phyloP scores from a whole-genome alignment of 2,888 invertebrate species.

The Drosophila dives region DNA sequence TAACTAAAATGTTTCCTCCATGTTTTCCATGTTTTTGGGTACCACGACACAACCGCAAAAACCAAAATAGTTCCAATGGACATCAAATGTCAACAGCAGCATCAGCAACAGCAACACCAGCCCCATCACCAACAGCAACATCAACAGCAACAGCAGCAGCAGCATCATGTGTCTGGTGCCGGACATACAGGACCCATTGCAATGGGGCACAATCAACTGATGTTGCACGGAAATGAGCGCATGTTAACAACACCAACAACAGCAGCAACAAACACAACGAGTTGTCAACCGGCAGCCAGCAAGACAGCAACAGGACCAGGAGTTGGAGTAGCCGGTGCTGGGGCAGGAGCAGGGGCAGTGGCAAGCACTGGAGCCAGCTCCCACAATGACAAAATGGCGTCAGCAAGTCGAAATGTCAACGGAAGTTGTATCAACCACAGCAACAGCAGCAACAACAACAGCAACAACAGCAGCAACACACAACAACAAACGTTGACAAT shows the following conservation, averaged over 20 bases:
- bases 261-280: constrained; percentile 68
- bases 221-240: constrained; percentile 84
- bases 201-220: constrained; percentile 78
- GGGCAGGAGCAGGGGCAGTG: constrained; percentile 44
- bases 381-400: constrained; percentile 79
- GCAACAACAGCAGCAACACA: constrained; percentile 64
- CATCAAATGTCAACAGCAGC: constrained; percentile 83
- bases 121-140: constrained; percentile 54
- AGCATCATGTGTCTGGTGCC: constrained; percentile 50
- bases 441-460: constrained; percentile 73
- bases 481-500: constrained; percentile 42
- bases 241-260: constrained; percentile 84
- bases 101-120: constrained; percentile 68
- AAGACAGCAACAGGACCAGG: constrained; percentile 41
- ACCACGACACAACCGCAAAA: constrained; percentile 73
- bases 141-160: constrained; percentile 32
- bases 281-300: constrained; percentile 48
- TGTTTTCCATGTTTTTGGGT: constrained; percentile 42
- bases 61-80: constrained; percentile 84
- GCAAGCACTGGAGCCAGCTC: constrained; percentile 39
- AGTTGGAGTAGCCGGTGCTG: constrained; percentile 29
- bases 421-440: constrained; percentile 77
- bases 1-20: constrained; percentile 75
- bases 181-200: constrained; percentile 50
- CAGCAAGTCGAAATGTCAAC: constrained; percentile 75